Evolutionary conservation across 2,113 vertebrate genomes (phyloP), one percentile per base, ranked within the genome.

Genomic region (Rhinopomastus cyanomelas): DNA sequence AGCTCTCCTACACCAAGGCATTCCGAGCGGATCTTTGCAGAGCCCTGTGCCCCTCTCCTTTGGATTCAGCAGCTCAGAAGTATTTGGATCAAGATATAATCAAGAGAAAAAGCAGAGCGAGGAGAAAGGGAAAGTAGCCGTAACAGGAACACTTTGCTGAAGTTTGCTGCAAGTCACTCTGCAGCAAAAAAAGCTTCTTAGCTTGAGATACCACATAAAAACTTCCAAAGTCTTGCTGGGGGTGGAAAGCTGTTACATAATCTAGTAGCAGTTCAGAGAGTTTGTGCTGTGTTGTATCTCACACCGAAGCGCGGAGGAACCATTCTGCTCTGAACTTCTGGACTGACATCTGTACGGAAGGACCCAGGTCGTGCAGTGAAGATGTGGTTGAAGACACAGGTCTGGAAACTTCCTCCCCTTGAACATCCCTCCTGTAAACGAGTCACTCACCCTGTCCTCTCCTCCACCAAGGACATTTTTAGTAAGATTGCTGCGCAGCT

Each of bases 401-500:
- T 48, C 77, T 81, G 71, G 66, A 93, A 93, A 88, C 42, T 42
- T 90, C 65, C 75, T 77, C 51, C 59, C 62, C 69, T 92, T 69
- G 29, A 59, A 55, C 88, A 88, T 42, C 85, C 81, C n/a, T 37
- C 66, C 81, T 79, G 86, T 68, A n/a, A 77, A 48, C 1, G 6
- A 81, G 65, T 21, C 34, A 56, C 64, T 69, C 90, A 79, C 57
- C 81, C 81, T 32, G 0, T 66, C 36, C 77, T 90, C 92, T 92
- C 88, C 88, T 88, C 89, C 93, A 93, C 64, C 75, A 87, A 85
- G 89, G 93, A 90, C 93, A 88, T 95, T 95, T 94, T 95, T 95
- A 95, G 94, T 13, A 95, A 93, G 86, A 86, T 84, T 81, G 74
- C 92, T 87, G 59, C 44, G 74, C 81, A 93, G 74, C 51, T 95